phyloP scores from a whole-genome alignment of 2,113 vertebrate species.

The Psammodynastes pulverulentus region DNA sequence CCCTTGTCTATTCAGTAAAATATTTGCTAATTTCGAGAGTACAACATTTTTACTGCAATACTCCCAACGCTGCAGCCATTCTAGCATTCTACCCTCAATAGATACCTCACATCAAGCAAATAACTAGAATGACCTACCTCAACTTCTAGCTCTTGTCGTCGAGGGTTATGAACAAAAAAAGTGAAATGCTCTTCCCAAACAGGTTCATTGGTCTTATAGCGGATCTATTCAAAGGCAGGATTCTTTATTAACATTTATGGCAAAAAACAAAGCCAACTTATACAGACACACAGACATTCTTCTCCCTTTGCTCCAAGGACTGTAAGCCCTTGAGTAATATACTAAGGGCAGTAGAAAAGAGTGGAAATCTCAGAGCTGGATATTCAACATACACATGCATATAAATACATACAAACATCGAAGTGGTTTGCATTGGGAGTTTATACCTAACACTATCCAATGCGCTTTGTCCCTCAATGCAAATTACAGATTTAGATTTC shows the following conservation, averaged over 20 bases:
- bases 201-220: slow-evolving; percentile 90
- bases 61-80: not conserved
- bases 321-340: not conserved
- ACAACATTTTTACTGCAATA: not conserved
- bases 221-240: slow-evolving; percentile 68
- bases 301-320: not conserved
- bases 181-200: slow-evolving; percentile 94
- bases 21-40: not conserved
- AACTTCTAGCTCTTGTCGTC: slow-evolving; percentile 84
- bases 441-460: not conserved
- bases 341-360: not conserved
- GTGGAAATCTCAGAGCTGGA: not conserved
- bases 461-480: not conserved
- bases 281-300: not conserved
- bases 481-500: not conserved
- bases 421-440: not conserved
- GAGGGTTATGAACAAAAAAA: slow-evolving; percentile 94
- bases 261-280: not conserved
- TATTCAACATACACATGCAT: not conserved
- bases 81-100: not conserved
- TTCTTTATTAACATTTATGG: not conserved
- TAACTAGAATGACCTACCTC: slow-evolving; percentile 75
- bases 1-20: not conserved
- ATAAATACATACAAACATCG: not conserved
- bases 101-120: not conserved